phyloP scores from a whole-genome alignment of 2,888 invertebrate species.

The Scaptomyza flava region DNA sequence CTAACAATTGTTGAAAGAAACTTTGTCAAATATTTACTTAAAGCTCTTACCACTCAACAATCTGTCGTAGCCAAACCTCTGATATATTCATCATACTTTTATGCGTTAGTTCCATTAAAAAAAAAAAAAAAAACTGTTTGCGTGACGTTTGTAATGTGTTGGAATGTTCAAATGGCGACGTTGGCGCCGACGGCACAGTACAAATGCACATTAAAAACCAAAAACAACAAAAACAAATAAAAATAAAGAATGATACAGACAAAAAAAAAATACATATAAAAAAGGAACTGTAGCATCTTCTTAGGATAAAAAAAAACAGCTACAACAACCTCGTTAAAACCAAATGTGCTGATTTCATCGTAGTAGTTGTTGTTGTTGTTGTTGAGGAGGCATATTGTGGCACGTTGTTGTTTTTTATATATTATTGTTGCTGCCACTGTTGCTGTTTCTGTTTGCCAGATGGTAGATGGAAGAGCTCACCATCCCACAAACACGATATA shows the following conservation, averaged over 20 bases:
- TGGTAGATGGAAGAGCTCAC: not conserved
- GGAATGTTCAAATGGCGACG: conserved; percentile 61
- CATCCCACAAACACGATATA: conserved; percentile 41
- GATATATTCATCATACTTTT: conserved; percentile 45
- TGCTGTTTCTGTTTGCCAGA: conserved; percentile 37
- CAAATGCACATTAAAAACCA: conserved; percentile 75
- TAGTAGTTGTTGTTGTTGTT: conserved; percentile 34
- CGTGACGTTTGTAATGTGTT: conserved; percentile 65
- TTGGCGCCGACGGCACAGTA: conserved; percentile 51
- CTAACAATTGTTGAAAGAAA: not conserved
- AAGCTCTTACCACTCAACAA: not conserved
- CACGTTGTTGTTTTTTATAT: conserved; percentile 49
- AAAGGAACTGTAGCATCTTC: conserved; percentile 58
- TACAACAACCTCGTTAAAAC: conserved; percentile 64
- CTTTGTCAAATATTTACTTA: conserved; percentile 13
- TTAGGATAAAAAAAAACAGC: conserved; percentile 20
- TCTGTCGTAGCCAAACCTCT: conserved; percentile 31
- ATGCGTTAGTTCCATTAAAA: conserved; percentile 41
- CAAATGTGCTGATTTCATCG: conserved; percentile 76
- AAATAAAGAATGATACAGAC: conserved; percentile 18
- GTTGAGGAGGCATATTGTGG: conserved; percentile 51
- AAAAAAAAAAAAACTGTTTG: conserved; percentile 20
- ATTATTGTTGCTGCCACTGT: conserved; percentile 54
- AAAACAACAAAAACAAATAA: conserved; percentile 41
- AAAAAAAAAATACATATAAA: conserved; percentile 4